Percentiles rank a stretch among this genome's conserved stretches.
phyloP scores from a whole-genome alignment of 2,888 invertebrate genomes.

The Lasioglossum lativentre region DNA sequence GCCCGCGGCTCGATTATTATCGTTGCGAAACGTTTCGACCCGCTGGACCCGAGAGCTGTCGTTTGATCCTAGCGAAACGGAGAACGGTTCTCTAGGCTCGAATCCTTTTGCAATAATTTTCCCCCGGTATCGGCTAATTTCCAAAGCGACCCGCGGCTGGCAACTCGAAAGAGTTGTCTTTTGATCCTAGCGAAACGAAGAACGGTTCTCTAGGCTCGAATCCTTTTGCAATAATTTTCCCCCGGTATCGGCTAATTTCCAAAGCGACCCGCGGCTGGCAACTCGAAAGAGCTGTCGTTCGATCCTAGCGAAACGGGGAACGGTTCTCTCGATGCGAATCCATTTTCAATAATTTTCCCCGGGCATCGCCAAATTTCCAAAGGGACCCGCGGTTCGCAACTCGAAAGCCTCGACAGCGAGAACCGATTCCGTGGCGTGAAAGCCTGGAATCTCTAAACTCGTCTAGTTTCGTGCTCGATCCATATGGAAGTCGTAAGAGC shows the following conservation, averaged over 20 bases:
- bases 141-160: background rate
- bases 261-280: background rate
- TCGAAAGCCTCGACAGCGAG: background rate
- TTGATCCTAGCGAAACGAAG: too few relatives aligned
- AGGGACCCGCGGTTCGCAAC: background rate
- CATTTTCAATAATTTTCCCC: background rate
- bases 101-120: background rate
- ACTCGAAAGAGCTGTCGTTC: background rate
- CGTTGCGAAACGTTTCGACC: background rate
- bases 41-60: background rate
- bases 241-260: too few relatives aligned
- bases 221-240: background rate
- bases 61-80: too few relatives aligned
- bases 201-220: too few relatives aligned
- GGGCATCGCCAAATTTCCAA: too few relatives aligned
- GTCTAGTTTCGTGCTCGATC: background rate
- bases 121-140: too few relatives aligned
- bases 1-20: background rate
- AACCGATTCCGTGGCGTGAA: background rate
- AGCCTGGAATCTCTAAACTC: background rate
- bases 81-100: too few relatives aligned
- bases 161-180: background rate
- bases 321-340: background rate
- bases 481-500: conserved; percentile 15
- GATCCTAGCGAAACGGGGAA: too few relatives aligned